These are phyloP conservation scores for Sialis fuliginosa DNA, from an alignment of 2,888 invertebrate genomes.

Conservation along the genomic window DNA sequence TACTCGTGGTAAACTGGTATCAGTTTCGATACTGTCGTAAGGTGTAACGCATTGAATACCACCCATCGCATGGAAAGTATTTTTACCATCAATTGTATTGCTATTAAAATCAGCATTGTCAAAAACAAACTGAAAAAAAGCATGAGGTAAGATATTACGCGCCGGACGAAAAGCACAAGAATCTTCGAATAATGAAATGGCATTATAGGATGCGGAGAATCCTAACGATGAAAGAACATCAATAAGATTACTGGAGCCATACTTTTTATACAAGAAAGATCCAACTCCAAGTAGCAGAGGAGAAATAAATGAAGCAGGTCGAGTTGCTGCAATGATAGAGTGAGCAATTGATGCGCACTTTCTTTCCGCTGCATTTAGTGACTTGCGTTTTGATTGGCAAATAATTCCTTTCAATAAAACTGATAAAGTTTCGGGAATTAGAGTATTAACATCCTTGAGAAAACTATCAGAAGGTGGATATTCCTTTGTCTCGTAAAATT, in stretches of 20 bases:
- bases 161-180: not conserved
- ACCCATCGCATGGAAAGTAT: constrained; percentile 2
- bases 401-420: too few species aligned
- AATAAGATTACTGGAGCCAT: constrained; percentile 9
- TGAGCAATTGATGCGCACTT: too few species aligned
- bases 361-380: too few species aligned
- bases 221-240: constrained; percentile 10
- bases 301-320: too few species aligned
- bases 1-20: not conserved
- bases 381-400: too few species aligned
- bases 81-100: constrained; percentile 10
- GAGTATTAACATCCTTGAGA: too few species aligned
- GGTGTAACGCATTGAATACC: not conserved
- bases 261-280: constrained; percentile 8
- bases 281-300: too few species aligned
- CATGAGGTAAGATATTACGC: constrained; percentile 2
- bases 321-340: too few species aligned
- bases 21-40: not conserved
- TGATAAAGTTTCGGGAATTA: too few species aligned
- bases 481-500: too few species aligned
- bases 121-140: not conserved
- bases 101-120: constrained; percentile 8
- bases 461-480: too few species aligned
- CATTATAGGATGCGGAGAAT: constrained; percentile 9
- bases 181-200: not conserved